A percentile compares a stretch with the other conserved stretches of the same genome.
Evolutionary conservation across 2,113 vertebrate species (phyloP).

Genomic region (Heptranchias perlo): DNA sequence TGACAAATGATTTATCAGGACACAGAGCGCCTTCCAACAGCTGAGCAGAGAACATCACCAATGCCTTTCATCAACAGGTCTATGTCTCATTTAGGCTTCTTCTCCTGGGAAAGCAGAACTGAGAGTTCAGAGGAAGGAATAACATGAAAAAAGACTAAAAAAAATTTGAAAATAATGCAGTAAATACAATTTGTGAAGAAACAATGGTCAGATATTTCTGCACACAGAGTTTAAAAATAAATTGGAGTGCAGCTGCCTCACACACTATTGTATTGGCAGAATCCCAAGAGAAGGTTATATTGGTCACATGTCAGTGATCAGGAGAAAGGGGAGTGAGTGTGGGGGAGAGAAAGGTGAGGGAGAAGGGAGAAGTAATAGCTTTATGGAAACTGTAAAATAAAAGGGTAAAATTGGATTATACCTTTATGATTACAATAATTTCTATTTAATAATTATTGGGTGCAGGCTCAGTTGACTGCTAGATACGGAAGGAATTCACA

Average conservation of each 20-base stretch:
- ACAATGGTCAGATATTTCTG: not conserved
- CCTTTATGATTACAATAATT: not conserved
- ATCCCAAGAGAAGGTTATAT: not conserved
- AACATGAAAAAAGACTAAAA: not conserved
- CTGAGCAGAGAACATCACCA: not conserved
- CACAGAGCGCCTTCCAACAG: not conserved
- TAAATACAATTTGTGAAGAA: not conserved
- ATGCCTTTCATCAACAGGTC: not conserved
- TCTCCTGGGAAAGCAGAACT: not conserved
- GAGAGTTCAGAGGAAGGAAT: not conserved
- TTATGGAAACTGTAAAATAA: not conserved
- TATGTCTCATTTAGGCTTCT: not conserved
- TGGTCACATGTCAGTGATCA: not conserved
- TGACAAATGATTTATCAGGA: not conserved
- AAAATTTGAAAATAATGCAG: not conserved
- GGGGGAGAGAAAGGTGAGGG: not conserved
- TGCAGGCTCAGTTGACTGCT: not conserved
- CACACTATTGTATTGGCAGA: not conserved
- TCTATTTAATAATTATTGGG: not conserved
- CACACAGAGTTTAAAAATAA: not conserved
- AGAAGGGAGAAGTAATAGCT: not conserved
- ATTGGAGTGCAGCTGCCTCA: not conserved
- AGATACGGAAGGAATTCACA: constrained; percentile 1
- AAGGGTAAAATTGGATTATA: not conserved
- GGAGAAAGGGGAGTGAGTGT: not conserved